These are phyloP conservation scores for Heliocidaris tuberculata DNA, from an alignment of 35 echinoderm and acorn worm species.

Conservation along the genomic window DNA sequence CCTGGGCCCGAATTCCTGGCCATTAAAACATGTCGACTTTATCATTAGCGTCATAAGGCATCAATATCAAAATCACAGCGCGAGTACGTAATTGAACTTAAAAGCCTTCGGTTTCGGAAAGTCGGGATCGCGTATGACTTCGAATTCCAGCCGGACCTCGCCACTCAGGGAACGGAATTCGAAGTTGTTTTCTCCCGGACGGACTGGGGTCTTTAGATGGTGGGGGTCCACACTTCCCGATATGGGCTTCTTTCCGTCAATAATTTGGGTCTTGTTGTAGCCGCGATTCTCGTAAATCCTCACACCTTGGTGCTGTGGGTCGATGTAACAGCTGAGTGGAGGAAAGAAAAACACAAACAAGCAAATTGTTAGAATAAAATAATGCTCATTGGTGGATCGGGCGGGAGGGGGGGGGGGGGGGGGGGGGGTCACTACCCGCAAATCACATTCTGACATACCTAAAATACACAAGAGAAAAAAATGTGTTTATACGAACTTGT, in stretches of 20 bases:
- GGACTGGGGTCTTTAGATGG: constrained; percentile 72
- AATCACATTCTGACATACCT: too few relatives aligned
- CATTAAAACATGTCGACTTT: background rate
- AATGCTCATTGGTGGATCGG: too few relatives aligned
- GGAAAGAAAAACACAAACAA: constrained; percentile 17
- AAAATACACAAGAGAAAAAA: too few relatives aligned
- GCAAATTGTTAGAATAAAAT: background rate
- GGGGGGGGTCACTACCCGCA: too few relatives aligned
- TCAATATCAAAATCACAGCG: constrained; percentile 61
- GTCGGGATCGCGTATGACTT: constrained; percentile 64
- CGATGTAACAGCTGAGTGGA: constrained; percentile 81
- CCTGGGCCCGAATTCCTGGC: background rate
- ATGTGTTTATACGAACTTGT: too few relatives aligned
- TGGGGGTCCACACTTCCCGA: constrained; percentile 72
- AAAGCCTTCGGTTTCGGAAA: constrained; percentile 74
- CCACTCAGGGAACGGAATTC: constrained; percentile 88
- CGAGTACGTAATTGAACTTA: constrained; percentile 96
- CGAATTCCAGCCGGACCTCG: constrained; percentile 76
- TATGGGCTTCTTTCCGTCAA: constrained; percentile 86
- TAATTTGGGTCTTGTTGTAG: constrained; percentile 73
- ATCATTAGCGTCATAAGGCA: background rate
- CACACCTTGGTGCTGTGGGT: constrained; percentile 92
- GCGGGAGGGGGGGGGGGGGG: too few relatives aligned
- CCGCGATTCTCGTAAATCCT: constrained; percentile 78
- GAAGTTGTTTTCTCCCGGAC: constrained; percentile 92